These are phyloP conservation scores for Notechis scutatus DNA, from an alignment of 2,113 vertebrate species.

Conservation along the genomic window DNA sequence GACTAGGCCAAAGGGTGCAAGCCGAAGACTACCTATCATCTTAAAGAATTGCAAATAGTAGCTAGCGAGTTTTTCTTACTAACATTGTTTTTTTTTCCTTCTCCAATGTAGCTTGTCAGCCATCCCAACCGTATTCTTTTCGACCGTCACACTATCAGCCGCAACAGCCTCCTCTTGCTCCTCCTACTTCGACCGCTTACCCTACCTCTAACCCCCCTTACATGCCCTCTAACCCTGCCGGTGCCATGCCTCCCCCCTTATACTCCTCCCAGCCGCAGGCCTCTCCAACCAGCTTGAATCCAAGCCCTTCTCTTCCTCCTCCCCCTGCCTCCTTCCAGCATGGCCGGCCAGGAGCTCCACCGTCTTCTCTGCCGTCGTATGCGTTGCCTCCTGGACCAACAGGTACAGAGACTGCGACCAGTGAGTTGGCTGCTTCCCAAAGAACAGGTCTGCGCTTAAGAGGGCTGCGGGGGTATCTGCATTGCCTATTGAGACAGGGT, in stretches of 20 bases:
- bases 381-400: conserved; percentile 82
- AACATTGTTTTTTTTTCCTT: conserved; percentile 61
- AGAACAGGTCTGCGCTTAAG: conserved; percentile 87
- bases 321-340: conserved; percentile 83
- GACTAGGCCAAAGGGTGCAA: neutral
- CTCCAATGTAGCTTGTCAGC: conserved; percentile 79
- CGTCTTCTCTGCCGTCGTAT: conserved; percentile 78
- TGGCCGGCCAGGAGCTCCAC: conserved; percentile 87
- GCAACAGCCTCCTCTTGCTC: conserved; percentile 72
- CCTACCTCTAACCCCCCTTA: conserved; percentile 61
- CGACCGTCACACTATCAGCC: conserved; percentile 82
- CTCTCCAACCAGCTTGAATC: conserved; percentile 56
- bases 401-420: conserved; percentile 87
- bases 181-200: conserved; percentile 72
- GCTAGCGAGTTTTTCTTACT: conserved; percentile 41
- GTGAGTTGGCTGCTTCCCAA: conserved; percentile 81
- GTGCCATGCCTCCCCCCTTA: conserved; percentile 55
- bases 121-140: conserved; percentile 80
- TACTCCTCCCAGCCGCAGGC: conserved; percentile 67
- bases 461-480: conserved; percentile 42
- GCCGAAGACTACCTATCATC: neutral
- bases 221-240: conserved; percentile 69
- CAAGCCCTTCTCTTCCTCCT: conserved; percentile 68
- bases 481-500: conserved; percentile 15
- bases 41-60: neutral